Evolutionary conservation across 1,140 invertebrate species (phyloP), one percentile per base, ranked within the genome.

Genomic region (Drosophila tsacasi): DNA sequence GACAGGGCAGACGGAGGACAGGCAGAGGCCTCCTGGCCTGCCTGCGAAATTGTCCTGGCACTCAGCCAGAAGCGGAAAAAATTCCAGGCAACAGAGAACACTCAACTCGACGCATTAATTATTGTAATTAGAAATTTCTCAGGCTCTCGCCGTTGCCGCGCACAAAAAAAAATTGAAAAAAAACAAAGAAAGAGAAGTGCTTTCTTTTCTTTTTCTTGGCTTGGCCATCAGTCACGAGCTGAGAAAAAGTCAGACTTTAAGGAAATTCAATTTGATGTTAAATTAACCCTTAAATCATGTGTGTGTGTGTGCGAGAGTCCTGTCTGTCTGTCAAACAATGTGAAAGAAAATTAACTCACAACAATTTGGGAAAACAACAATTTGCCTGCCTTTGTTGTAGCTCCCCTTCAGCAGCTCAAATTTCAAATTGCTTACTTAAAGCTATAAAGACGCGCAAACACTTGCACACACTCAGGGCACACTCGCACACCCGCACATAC

Each of bases 351-450:
- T 86, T 62, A 84, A 81, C 72, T 84, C 76, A 63, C 82, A 78
- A 67, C 82, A 73, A 80, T 81, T 76, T 69, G 19, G 62, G 54
- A 65, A 32, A 13, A 32, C 49, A 52, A 52, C 49, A 52, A 52
- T 32, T 52, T 19, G 62, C 46, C 57, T 49, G 30, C 57, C 44
- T 59, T 79, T 61, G 42, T 63, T 73, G 65, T 69, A 67, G 71
- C 25, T 13, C 57, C 55, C 44, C 67, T 72, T 69, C 50, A 44
- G 60, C 42, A 69, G 83, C 83, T 86, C 83, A 87, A 86, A 87
- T 86, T 86, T 87, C 83, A 86, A 86, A 86, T 86, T 86, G 83
- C 83, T 86, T 86, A 87, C 83, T 86, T 86, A 87, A 87, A 83
- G 83, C 80, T 82, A 86, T 82, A 86, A 82, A 86, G 83, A 82